Conservation (phyloP, 2,113 vertebrate species). For the Orthonyx spaldingii region DNA sequence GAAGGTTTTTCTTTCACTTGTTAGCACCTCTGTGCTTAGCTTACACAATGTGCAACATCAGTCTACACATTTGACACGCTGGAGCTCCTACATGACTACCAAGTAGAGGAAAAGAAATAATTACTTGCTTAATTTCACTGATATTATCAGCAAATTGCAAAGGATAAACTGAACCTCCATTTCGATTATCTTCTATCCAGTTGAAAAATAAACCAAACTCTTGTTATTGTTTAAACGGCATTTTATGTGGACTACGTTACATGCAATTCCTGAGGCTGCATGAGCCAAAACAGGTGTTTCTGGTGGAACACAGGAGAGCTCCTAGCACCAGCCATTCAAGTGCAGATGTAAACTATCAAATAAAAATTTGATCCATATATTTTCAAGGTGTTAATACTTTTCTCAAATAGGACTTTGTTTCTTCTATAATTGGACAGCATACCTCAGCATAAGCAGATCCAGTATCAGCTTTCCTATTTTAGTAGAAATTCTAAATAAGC, state of each 20-base stretch:
- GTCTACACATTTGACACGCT: neutral
- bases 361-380: neutral
- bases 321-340: neutral
- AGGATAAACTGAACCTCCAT: neutral
- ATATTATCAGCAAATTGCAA: neutral
- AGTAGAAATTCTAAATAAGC: neutral
- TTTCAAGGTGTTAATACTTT: neutral
- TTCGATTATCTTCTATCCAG: neutral
- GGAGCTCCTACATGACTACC: neutral
- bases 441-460: neutral
- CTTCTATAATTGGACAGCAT: neutral
- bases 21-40: neutral
- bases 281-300: constrained; percentile 7
- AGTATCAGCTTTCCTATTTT: neutral
- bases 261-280: neutral
- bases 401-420: neutral
- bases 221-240: neutral
- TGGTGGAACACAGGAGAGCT: neutral
- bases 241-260: neutral
- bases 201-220: neutral
- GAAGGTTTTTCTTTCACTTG: neutral
- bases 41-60: neutral
- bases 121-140: neutral
- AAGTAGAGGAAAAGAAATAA: neutral
- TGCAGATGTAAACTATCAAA: neutral